These are phyloP conservation scores for Phrynocephalus versicolor DNA, from an alignment of 2,113 vertebrate genomes.

Conservation along the genomic window DNA sequence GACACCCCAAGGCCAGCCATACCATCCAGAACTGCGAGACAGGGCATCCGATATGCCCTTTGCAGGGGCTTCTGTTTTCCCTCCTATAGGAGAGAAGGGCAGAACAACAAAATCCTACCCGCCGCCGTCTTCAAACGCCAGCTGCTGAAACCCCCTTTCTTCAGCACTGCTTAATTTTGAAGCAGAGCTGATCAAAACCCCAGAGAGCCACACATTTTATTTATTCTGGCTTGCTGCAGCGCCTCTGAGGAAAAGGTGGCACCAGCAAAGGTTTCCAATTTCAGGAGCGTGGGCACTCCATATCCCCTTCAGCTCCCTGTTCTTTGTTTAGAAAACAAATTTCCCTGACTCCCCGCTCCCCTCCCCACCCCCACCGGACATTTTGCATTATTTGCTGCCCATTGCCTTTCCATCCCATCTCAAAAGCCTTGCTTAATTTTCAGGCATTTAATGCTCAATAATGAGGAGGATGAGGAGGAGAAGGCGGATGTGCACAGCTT, in stretches of 20 bases:
- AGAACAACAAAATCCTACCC: background rate
- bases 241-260: background rate
- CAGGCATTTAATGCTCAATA: slow-evolving; percentile 9
- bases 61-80: background rate
- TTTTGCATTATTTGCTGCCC: fast-evolving
- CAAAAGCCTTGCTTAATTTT: background rate
- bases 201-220: background rate
- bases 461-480: background rate
- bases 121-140: background rate
- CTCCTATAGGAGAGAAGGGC: background rate
- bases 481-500: background rate
- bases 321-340: slow-evolving; percentile 38
- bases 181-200: slow-evolving; percentile 1
- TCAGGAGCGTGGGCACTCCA: background rate
- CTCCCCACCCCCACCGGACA: too few relatives aligned
- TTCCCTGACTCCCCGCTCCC: slow-evolving; percentile 33
- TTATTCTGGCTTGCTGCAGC: background rate
- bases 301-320: background rate
- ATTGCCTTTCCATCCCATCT: slow-evolving; percentile 26
- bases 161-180: slow-evolving; percentile 20
- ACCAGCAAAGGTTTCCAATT: background rate
- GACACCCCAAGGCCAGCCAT: too few relatives aligned
- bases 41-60: background rate
- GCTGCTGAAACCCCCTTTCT: background rate
- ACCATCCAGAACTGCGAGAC: background rate